Conservation (phyloP, 2,888 invertebrate genomes). For the Thymelicus acteon region DNA sequence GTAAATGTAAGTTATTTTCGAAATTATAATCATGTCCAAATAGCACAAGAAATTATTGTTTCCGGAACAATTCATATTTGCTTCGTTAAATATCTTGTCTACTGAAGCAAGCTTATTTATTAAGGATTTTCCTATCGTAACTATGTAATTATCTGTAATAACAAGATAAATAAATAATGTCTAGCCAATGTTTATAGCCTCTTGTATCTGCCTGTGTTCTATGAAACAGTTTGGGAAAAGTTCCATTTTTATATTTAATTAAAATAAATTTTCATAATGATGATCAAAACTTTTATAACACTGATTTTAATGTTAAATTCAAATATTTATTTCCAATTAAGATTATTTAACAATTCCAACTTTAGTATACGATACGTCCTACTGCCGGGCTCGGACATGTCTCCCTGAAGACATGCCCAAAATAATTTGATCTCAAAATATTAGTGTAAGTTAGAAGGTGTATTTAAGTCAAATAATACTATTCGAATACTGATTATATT, state of each 20-base stretch:
- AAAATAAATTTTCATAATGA: too few species aligned
- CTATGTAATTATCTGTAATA: neutral
- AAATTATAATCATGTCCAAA: neutral
- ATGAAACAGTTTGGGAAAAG: too few species aligned
- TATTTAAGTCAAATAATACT: slow-evolving; percentile 1
- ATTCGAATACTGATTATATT: slow-evolving; percentile 2
- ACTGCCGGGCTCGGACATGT: neutral
- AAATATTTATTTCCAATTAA: neutral
- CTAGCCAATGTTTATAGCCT: neutral
- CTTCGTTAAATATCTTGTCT: neutral
- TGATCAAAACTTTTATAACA: neutral
- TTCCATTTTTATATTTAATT: too few species aligned
- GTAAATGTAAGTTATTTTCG: too few species aligned
- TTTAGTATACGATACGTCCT: neutral
- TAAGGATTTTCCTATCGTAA: neutral
- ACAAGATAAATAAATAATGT: slow-evolving; percentile 1
- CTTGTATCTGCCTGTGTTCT: neutral
- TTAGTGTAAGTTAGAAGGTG: neutral
- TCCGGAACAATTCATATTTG: neutral
- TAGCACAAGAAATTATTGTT: neutral
- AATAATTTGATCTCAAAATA: slow-evolving; percentile 19
- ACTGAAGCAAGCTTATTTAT: neutral
- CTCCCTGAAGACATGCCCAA: neutral
- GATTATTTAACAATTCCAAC: neutral
- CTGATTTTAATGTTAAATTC: neutral